Percentiles rank a stretch among this genome's conserved stretches.
These are phyloP conservation scores for Andrena fulva DNA, from an alignment of 2,888 invertebrate genomes.

Conservation along the genomic window DNA sequence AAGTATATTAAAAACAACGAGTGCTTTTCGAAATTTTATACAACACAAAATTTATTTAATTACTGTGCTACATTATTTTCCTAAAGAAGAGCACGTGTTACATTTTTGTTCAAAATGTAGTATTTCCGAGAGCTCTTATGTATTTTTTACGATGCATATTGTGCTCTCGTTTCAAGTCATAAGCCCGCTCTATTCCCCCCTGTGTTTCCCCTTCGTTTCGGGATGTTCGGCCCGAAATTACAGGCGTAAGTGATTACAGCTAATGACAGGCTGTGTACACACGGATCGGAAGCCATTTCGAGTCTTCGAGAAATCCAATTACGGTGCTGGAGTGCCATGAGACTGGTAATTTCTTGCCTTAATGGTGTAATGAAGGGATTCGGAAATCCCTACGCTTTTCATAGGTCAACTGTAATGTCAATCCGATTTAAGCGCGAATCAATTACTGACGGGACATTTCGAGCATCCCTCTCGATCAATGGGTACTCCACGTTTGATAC, in stretches of 20 bases:
- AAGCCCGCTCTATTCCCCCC: neutral
- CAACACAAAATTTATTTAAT: too few species aligned
- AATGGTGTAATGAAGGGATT: conserved; percentile 3
- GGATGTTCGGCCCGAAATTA: neutral
- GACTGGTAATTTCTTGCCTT: conserved; percentile 18
- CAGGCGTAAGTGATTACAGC: conserved; percentile 8
- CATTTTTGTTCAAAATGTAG: too few species aligned
- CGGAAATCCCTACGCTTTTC: conserved; percentile 11
- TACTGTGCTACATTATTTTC: too few species aligned
- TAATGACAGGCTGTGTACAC: conserved; percentile 17
- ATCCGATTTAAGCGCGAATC: conserved; percentile 17
- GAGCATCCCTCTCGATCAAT: neutral
- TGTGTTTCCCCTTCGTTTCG: neutral
- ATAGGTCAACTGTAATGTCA: conserved; percentile 4
- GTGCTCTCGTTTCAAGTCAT: neutral
- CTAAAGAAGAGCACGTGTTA: too few species aligned
- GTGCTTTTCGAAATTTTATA: too few species aligned
- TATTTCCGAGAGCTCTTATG: too few species aligned
- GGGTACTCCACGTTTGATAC: neutral
- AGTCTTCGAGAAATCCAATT: conserved; percentile 37
- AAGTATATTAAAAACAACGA: too few species aligned
- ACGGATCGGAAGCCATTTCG: conserved; percentile 28
- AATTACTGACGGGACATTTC: neutral
- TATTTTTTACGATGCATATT: too few species aligned
- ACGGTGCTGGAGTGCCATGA: conserved; percentile 11